Base-by-base conservation (phyloP, 2,888 invertebrate genomes). In the Mesochorus sp. region DNA sequence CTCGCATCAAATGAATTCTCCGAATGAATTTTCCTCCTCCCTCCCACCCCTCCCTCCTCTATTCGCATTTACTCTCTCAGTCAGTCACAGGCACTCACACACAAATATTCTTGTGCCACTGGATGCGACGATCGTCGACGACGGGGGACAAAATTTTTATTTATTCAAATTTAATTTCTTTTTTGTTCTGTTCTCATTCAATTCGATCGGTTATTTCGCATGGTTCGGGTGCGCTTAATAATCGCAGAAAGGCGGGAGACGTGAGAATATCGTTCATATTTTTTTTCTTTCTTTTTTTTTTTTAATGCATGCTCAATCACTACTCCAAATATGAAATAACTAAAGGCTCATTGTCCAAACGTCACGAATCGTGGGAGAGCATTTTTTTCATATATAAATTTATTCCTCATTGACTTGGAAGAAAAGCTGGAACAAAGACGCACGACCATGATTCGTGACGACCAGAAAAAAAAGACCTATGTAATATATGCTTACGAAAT, bases 251-350 rank as follows among this genome's bases (percentile, higher is more conserved):
- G 90, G 88, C 90, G 91, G 90, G 91, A 90, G 91, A 90, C 87
- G 90, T 91, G 91, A 90, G 91, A 91, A 90, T 90, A n/a, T n/a
- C n/a, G n/a, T n/a, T n/a, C n/a, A n/a, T n/a, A 88, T 89, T 79
- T 83, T 80, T 82, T 55, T 82, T 80, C 79, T 81, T 81, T 31
- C n/a, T 55, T 14, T 75, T 78, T 76, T 82, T 81, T 78, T 75
- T 81, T 82, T 83, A 87, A 88, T 86, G 88, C 91, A 91, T 91
- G 91, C 91, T 87, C 91, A 91, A 90, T 88, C 90, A 91, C 91
- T 91, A 91, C 90, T 90, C 88, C 88, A 91, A 90, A 89, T 90
- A 90, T 90, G 85, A 89, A 88, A 85, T 88, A 88, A 88, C 89
- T 90, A 89, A 89, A 88, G 89, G 87, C 88, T 88, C 88, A 88